Conservation (phyloP, 2,113 vertebrate genomes). For the Dipodomys stephensi region DNA sequence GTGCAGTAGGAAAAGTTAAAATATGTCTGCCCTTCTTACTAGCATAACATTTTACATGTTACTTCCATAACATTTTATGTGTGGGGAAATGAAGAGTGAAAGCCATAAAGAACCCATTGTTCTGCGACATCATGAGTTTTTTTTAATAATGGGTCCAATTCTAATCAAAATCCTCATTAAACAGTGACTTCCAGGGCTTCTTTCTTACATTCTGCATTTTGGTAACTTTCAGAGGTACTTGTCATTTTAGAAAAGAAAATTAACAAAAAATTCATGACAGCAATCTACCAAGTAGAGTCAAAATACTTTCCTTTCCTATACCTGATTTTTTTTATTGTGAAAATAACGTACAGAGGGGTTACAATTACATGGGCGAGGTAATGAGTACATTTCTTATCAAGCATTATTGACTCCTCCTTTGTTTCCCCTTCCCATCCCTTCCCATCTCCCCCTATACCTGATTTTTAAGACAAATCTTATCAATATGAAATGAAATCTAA, state of each 20-base stretch:
- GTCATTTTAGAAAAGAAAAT: conserved; percentile 12
- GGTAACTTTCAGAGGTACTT: conserved; percentile 37
- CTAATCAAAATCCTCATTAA: conserved; percentile 59
- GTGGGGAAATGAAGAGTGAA: conserved; percentile 22
- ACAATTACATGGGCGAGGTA: no score
- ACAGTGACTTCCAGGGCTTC: conserved; percentile 39
- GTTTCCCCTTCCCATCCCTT: no score
- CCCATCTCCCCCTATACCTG: no score
- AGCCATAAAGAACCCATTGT: not conserved
- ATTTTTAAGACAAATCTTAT: conserved; percentile 8
- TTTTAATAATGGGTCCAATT: conserved; percentile 16
- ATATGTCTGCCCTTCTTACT: conserved; percentile 79
- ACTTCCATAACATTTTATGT: conserved; percentile 63
- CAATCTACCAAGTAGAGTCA: not conserved
- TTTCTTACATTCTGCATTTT: conserved; percentile 25
- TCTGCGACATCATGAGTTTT: not conserved
- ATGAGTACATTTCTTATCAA: no score
- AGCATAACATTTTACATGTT: conserved; percentile 42
- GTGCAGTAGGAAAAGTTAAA: conserved; percentile 78
- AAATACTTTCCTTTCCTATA: conserved; percentile 11
- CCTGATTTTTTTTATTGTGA: no score
- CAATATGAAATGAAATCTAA: not conserved
- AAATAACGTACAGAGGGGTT: no score
- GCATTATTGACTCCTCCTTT: no score
- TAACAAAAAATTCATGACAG: not conserved